Evolutionary conservation across 2,888 invertebrate species (phyloP).

Genomic region (Mechanitis mazaeus): DNA sequence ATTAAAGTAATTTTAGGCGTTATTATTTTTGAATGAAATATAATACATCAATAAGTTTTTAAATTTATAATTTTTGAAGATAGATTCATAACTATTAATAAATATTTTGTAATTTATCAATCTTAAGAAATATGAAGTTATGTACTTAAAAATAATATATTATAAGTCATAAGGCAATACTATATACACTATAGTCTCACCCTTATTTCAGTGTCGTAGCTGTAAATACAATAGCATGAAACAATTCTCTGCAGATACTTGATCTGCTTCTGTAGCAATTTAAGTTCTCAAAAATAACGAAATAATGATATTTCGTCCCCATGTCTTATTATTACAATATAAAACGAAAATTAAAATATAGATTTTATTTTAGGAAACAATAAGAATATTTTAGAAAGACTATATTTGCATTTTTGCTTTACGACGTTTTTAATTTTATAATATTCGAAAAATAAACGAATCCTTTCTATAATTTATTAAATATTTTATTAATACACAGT

Average conservation of each 20-base stretch:
- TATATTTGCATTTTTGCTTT: too few species aligned
- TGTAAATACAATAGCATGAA: slow-evolving; percentile 53
- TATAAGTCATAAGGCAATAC: background rate
- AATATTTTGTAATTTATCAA: too few species aligned
- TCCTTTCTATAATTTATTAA: too few species aligned
- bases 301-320: background rate
- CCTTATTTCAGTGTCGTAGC: slow-evolving; percentile 27
- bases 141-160: too few species aligned
- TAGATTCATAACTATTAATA: too few species aligned
- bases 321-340: background rate
- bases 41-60: background rate
- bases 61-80: too few species aligned
- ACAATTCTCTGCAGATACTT: slow-evolving; percentile 49
- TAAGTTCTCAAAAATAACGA: slow-evolving; percentile 2
- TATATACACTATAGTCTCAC: background rate
- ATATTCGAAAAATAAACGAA: too few species aligned
- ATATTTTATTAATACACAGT: too few species aligned
- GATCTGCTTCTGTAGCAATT: slow-evolving; percentile 38
- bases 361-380: slow-evolving; percentile 29
- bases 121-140: too few species aligned
- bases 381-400: too few species aligned
- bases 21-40: background rate
- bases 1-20: too few species aligned
- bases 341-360: background rate
- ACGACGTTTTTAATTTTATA: too few species aligned